These are phyloP conservation scores for Acanthopleura granulata DNA, from an alignment of 2,888 invertebrate species.

Conservation along the genomic window DNA sequence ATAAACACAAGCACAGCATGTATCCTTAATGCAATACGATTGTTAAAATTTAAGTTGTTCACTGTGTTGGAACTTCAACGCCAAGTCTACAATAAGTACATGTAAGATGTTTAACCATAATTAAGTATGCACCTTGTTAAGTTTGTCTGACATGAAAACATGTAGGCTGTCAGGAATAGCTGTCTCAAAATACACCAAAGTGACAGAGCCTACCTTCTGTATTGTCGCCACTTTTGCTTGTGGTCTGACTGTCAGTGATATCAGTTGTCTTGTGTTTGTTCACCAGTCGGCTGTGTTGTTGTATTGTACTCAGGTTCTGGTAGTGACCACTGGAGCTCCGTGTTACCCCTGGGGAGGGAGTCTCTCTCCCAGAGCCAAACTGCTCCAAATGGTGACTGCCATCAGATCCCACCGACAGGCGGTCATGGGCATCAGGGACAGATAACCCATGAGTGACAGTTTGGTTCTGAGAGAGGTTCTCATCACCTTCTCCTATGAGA, in stretches of 20 bases:
- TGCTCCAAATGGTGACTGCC: not conserved
- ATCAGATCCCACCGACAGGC: not conserved
- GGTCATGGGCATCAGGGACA: not conserved
- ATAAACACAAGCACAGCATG: too few relatives aligned
- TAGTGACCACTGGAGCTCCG: conserved; percentile 17
- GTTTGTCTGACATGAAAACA: too few relatives aligned
- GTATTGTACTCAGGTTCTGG: conserved; percentile 14
- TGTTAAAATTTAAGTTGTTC: too few relatives aligned
- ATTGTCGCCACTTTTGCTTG: not conserved
- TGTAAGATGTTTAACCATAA: too few relatives aligned
- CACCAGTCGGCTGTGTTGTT: conserved; percentile 9
- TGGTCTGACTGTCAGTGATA: not conserved
- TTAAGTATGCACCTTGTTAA: too few relatives aligned
- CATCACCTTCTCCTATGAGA: not conserved
- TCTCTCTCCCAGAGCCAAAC: not conserved
- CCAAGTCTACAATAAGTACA: too few relatives aligned
- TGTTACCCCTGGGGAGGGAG: conserved; percentile 13
- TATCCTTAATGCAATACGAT: too few relatives aligned
- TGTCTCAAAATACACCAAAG: too few relatives aligned
- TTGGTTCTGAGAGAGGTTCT: not conserved
- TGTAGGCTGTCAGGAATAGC: too few relatives aligned
- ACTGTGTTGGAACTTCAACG: too few relatives aligned
- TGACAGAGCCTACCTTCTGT: not conserved
- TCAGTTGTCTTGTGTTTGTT: conserved; percentile 9
- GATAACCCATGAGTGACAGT: not conserved